Evolutionary conservation across 2,888 invertebrate genomes (phyloP).

Genomic region (Glaucopsyche alexis): DNA sequence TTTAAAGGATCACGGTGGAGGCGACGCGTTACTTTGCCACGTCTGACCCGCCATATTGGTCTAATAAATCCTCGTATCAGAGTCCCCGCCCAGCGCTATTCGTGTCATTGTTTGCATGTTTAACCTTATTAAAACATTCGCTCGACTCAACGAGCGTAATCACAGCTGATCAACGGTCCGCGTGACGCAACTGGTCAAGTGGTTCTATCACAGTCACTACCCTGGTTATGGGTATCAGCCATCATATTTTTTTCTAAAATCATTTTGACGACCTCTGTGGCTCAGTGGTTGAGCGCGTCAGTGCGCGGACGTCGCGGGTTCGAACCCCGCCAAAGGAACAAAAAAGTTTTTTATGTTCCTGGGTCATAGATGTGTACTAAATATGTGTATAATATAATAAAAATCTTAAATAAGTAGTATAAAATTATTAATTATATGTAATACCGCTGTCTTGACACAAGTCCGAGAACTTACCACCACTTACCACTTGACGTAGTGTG

Average conservation of each 20-base stretch:
- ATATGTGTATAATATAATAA: no score
- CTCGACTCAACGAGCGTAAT: conserved; percentile 69
- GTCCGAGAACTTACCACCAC: no score
- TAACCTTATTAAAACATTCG: conserved; percentile 66
- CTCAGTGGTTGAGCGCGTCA: no score
- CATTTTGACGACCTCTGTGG: no score
- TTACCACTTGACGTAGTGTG: no score
- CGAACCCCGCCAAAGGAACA: no score
- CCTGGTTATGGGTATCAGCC: conserved; percentile 6
- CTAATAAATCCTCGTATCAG: neutral
- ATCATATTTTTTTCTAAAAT: neutral
- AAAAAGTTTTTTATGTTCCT: no score
- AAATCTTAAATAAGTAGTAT: no score
- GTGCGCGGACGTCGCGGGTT: no score
- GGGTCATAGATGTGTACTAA: no score
- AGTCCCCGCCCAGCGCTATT: conserved; percentile 29
- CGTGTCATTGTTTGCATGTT: conserved; percentile 36
- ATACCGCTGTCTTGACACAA: no score
- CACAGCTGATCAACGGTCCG: conserved; percentile 62
- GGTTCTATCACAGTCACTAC: conserved; percentile 59
- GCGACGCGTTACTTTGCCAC: neutral
- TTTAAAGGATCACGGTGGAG: neutral
- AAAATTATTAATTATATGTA: no score
- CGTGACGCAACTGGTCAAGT: conserved; percentile 76
- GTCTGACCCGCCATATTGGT: neutral